Base-by-base conservation (phyloP, 2,113 vertebrate genomes). In the Lagopus muta region DNA sequence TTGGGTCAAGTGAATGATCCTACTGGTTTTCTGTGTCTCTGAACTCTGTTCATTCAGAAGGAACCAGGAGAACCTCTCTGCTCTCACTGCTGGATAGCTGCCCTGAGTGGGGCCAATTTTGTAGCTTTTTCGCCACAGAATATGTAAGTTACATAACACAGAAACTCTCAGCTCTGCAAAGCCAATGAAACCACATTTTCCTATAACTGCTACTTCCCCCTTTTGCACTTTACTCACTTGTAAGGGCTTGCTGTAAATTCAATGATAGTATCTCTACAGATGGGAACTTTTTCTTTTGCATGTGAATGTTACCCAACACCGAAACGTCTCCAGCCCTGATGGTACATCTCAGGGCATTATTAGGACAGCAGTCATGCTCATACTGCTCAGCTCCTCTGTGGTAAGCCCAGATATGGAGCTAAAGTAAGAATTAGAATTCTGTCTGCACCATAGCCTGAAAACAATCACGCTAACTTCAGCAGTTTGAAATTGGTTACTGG, bases 151-250 rank as follows among this genome's bases (percentile, higher is more conserved):
- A 92, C 92, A 78, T 95, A 96, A 94, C 60, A 89, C 27, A 55
- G 93, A 93, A 96, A 95, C 72, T 77, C 89, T 87, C 87, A 89
- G 82, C 93, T 92, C 79, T 94, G 96, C 95, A 94, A 92, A 92
- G 88, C 88, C 91, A 86, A 74, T 8, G 79, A 86, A 97, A 92
- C 93, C 91, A 77, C 94, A 81, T 92, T 96, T 96, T 95, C 93
- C 88, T 91, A 88, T 91, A 92, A 90, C 80, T 1, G 69, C 60
- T 90, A 60, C 94, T 97, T 93, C 94, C 82, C 22, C 52, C 87
- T 97, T 93, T 73, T 75, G 69, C 47, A 61, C 3, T 4, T 54
- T 52, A 61, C 85, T 43, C 43, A 0, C 67, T 70, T 6, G 8
- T n/a, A 91, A 36, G 55, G 67, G 71, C 75, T 82, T 38, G 45